Evolutionary conservation across 92 coral and sea anemone species (phyloP), one percentile per base, ranked within the genome.

Genomic region (Desmophyllum pertusum): DNA sequence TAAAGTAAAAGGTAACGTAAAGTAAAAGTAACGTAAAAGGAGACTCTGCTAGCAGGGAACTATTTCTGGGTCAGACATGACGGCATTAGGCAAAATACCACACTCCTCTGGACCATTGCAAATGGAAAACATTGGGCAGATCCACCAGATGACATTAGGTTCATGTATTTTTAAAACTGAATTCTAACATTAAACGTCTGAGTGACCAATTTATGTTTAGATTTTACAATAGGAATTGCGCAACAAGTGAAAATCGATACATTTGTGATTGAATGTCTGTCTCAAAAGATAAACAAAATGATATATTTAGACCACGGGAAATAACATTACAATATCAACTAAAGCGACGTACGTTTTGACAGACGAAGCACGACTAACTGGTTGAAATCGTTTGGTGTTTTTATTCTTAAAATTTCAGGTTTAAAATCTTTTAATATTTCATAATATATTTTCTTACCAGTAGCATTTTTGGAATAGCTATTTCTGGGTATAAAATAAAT

Each of bases 191-290:
- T n/a, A n/a, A n/a, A n/a, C n/a, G n/a, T n/a, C n/a, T n/a, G n/a
- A n/a, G n/a, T n/a, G n/a, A n/a, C n/a, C n/a, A n/a, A 23, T 55
- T 23, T 53, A 4, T 21, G 29, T 23, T 23, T 23, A 43, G 40
- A 29, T 67, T 67, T 67, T 6, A 37, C 14, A 55, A 29, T 17
- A 25, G 35, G 55, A 21, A 50, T 67, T 67, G 45, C 73, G 73
- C 73, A 67, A 67, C 39, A 36, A 36, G 42, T 67, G 73, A 67
- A 67, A 67, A 6, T 29, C 42, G 25, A 67, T 67, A 67, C 73
- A 14, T 67, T 6, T 2, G 42, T 3, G 42, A 33, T 43, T 15
- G 27, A 21, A 67, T 7, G 40, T 67, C 73, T 67, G 73, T 33
- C 10, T 19, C 6, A 37, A 37, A 33, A 38, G 42, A 65, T 36